Evolutionary conservation across 2,113 vertebrate species (phyloP).

Genomic region (Rhombomys opimus): DNA sequence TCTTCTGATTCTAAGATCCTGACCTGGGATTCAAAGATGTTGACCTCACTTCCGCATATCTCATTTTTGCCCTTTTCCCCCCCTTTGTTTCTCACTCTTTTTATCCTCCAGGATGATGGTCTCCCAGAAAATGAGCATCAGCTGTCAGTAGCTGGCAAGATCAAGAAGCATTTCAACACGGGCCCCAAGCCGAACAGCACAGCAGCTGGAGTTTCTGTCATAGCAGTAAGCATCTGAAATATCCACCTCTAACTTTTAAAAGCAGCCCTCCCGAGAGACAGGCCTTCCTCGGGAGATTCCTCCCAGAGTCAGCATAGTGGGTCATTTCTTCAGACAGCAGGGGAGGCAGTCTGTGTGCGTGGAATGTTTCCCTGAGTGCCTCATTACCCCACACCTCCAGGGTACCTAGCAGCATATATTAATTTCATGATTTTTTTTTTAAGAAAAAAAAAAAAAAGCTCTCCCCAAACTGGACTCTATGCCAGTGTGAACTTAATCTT

Average conservation of each 20-base stretch:
- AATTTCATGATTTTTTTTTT: conserved; percentile 71
- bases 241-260: conserved; percentile 79
- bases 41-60: conserved; percentile 46
- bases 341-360: conserved; percentile 51
- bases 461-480: conserved; percentile 47
- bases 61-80: conserved; percentile 40
- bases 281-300: conserved; percentile 52
- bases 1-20: conserved; percentile 41
- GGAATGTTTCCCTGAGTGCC: conserved; percentile 72
- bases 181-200: conserved; percentile 93
- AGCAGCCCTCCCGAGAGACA: conserved; percentile 65
- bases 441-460: not conserved
- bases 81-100: conserved; percentile 14
- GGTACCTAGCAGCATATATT: conserved; percentile 24
- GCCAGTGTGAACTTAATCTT: conserved; percentile 62
- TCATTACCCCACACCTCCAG: conserved; percentile 73
- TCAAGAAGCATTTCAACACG: conserved; percentile 98
- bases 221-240: conserved; percentile 95
- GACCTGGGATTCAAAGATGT: not conserved
- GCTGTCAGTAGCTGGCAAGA: conserved; percentile 96
- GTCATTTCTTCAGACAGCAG: conserved; percentile 76
- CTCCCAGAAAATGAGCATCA: conserved; percentile 94
- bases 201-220: conserved; percentile 96
- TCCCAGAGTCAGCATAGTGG: conserved; percentile 66
- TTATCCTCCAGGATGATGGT: conserved; percentile 91